Evolutionary conservation across 2,797 vertebrate genomes (phyloP).

Genomic region (Enteromius trimaculatus): DNA sequence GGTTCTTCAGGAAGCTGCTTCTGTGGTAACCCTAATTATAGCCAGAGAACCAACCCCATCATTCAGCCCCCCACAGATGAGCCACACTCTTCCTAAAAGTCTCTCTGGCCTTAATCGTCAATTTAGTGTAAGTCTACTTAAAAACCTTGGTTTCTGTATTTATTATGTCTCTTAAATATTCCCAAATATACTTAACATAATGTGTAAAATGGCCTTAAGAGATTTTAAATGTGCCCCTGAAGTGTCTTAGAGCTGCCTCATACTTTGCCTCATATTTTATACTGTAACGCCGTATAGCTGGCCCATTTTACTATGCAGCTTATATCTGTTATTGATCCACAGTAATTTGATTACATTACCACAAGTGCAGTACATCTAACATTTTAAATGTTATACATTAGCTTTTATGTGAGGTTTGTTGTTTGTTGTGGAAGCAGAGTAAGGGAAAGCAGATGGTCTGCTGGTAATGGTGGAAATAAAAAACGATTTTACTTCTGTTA

Average conservation of each 20-base stretch:
- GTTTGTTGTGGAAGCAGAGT: slow-evolving; percentile 1
- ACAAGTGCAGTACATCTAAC: slow-evolving; percentile 9
- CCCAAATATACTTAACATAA: neutral
- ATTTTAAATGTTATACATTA: slow-evolving; percentile 24
- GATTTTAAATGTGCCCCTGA: neutral
- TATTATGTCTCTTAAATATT: neutral
- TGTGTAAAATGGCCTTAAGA: neutral
- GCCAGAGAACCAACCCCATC: slow-evolving; percentile 79
- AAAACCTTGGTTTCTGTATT: neutral
- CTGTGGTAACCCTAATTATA: slow-evolving; percentile 79
- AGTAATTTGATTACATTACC: slow-evolving; percentile 31
- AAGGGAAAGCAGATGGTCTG: neutral
- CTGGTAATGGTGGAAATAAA: slow-evolving; percentile 29
- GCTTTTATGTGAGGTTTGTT: slow-evolving; percentile 1
- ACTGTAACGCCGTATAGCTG: neutral
- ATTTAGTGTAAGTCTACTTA: slow-evolving; percentile 46
- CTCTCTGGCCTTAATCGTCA: slow-evolving; percentile 79
- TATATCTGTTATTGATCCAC: neutral
- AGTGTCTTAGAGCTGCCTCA: neutral
- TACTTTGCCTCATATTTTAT: slow-evolving; percentile 5
- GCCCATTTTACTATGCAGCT: neutral
- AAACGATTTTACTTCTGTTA: slow-evolving; percentile 2
- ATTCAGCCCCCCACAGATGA: slow-evolving; percentile 75
- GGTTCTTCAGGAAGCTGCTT: slow-evolving; percentile 80
- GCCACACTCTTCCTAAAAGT: slow-evolving; percentile 79